These are phyloP conservation scores for Euproctis similis DNA, from an alignment of 2,888 invertebrate species.

Conservation along the genomic window DNA sequence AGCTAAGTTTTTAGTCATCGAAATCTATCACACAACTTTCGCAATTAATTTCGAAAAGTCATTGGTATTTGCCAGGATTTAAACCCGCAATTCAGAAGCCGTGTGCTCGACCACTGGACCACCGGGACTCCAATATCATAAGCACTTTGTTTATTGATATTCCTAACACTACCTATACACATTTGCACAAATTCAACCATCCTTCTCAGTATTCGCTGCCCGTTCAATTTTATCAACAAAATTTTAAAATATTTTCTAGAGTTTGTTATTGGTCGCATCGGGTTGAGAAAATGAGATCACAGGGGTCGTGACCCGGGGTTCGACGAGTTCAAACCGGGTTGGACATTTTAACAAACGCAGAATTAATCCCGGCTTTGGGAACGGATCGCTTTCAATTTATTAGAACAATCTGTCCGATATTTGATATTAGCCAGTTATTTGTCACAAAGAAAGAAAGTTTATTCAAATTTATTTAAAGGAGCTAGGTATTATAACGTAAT, in stretches of 20 bases:
- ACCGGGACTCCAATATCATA: no score
- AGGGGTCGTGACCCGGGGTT: constrained; percentile 11
- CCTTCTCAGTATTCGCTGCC: constrained; percentile 4
- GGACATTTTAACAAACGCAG: constrained; percentile 1
- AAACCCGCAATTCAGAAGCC: no score
- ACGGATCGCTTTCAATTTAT: background rate
- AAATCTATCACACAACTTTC: no score
- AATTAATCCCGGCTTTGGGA: constrained; percentile 2
- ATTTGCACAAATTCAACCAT: constrained; percentile 6
- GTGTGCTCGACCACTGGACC: no score
- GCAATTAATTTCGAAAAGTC: no score
- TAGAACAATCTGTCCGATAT: background rate
- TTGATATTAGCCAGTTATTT: background rate
- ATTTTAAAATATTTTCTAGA: constrained; percentile 15
- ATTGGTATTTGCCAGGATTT: no score
- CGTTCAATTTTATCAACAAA: constrained; percentile 8
- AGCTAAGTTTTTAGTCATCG: no score
- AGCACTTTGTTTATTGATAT: no score
- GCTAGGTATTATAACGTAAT: no score
- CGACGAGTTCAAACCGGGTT: constrained; percentile 2
- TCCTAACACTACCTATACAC: no score
- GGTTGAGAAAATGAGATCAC: constrained; percentile 14
- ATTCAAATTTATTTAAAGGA: no score
- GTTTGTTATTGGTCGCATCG: constrained; percentile 9
- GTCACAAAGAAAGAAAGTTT: background rate